Evolutionary conservation across 2,888 invertebrate species (phyloP).

Genomic region (Habrosyne pyritoides): DNA sequence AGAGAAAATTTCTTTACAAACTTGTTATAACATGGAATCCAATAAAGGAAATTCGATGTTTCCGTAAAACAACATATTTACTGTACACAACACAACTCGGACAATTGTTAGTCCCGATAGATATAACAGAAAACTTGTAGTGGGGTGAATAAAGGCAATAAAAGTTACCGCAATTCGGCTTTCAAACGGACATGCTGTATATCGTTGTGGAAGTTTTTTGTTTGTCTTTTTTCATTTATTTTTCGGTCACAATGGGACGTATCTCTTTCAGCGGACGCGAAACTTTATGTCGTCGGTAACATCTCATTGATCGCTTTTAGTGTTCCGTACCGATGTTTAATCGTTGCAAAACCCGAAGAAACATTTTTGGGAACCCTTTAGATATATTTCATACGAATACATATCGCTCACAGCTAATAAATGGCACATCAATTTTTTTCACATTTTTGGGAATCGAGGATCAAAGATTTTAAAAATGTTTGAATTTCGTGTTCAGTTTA

Average conservation of each 20-base stretch:
- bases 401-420: no score
- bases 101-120: slow-evolving; percentile 62
- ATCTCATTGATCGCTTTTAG: slow-evolving; percentile 5
- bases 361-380: neutral
- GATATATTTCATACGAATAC: neutral
- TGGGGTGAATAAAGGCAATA: slow-evolving; percentile 65
- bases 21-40: slow-evolving; percentile 67
- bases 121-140: slow-evolving; percentile 70
- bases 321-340: neutral
- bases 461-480: no score
- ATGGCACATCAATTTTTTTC: no score
- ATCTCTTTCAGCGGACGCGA: slow-evolving; percentile 18
- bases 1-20: slow-evolving; percentile 57
- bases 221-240: slow-evolving; percentile 21
- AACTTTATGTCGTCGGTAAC: slow-evolving; percentile 14
- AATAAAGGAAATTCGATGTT: slow-evolving; percentile 70
- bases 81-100: slow-evolving; percentile 66
- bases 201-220: slow-evolving; percentile 24
- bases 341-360: neutral
- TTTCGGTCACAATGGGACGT: slow-evolving; percentile 20
- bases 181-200: slow-evolving; percentile 54
- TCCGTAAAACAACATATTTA: slow-evolving; percentile 71
- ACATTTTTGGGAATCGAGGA: no score
- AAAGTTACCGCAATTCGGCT: slow-evolving; percentile 66
- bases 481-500: no score